phyloP scores from a whole-genome alignment of 2,113 vertebrate genomes.

The Regulus satrapa region DNA sequence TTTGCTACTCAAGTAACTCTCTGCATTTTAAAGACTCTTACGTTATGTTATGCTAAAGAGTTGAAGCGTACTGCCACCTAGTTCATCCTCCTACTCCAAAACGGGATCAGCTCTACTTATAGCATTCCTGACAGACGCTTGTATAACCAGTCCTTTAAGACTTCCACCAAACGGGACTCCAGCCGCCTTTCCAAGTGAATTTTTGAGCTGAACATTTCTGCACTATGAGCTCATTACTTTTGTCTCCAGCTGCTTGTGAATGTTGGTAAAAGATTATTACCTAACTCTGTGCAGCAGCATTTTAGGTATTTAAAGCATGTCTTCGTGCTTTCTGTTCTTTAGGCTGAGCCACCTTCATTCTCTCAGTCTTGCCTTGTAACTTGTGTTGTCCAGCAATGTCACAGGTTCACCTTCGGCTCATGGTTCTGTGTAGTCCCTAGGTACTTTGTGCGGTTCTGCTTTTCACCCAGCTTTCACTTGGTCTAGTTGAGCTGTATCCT shows the following conservation, averaged over 20 bases:
- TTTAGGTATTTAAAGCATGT: neutral
- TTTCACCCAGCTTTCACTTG: neutral
- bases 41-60: constrained; percentile 32
- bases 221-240: constrained; percentile 26
- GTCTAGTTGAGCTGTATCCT: neutral
- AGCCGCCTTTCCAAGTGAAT: neutral
- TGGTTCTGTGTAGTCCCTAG: neutral
- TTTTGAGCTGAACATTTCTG: constrained; percentile 31
- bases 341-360: neutral
- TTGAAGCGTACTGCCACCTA: constrained; percentile 57
- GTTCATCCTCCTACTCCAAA: constrained; percentile 60
- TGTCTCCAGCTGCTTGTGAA: neutral
- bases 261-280: constrained; percentile 23
- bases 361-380: neutral
- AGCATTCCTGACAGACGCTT: constrained; percentile 61
- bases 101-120: constrained; percentile 48
- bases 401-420: neutral
- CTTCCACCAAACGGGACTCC: neutral
- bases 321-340: neutral
- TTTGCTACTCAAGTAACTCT: constrained; percentile 2
- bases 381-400: neutral
- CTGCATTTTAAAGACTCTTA: constrained; percentile 2
- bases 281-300: neutral
- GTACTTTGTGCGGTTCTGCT: neutral
- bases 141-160: constrained; percentile 45